Base-by-base conservation (phyloP, 2,888 invertebrate genomes). In the Eustalomyia histrio region DNA sequence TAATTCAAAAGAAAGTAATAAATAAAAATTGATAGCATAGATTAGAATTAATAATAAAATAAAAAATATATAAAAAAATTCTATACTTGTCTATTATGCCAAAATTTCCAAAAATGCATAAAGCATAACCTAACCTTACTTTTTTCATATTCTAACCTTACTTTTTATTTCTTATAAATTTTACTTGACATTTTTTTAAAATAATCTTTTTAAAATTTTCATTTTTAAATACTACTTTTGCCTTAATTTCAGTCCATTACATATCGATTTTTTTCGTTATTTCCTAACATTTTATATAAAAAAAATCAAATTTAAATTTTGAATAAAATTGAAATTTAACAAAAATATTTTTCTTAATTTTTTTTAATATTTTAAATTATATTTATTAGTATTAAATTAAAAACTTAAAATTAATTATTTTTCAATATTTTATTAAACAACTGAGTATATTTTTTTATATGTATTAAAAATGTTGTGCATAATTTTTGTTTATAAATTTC, bases 191-290 rank as follows among this genome's bases (percentile, higher is more conserved):
- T 78, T 60, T 76, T 47, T 69, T 78, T 83, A 84, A 87, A 87
- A 84, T 64, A 84, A 84, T 87, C n/a, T 85, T 86, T 84, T 86
- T 85, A 83, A 84, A 83, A 86, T 24, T 73, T 17, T 17, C 50
- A n/a, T 60, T 58, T 4, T 85, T 89, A 87, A 87, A 86, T 87
- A 86, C 89, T 88, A 88, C 85, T 84, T 76, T 88, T 88, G 87
- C 89, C 88, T 88, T 88, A 87, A 87, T 85, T 87, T 88, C 88
- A 88, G 89, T 88, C 88, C 88, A 86, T 89, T 88, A 86, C 83
- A 79, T 75, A 67, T 76, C 67, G 64, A 80, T 65, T 74, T 76
- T 76, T 12, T 73, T 81, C 65, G 57, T 71, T 81, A 76, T 81
- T 72, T 75, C 24, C 76, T 73, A 76, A 79, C 57, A 53, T 71